A percentile compares a stretch with the other conserved stretches of the same genome.
phyloP scores from a whole-genome alignment of 30 jellyfish, hydroid and myxozoan genomes.

The Cassiopea xamachana region DNA sequence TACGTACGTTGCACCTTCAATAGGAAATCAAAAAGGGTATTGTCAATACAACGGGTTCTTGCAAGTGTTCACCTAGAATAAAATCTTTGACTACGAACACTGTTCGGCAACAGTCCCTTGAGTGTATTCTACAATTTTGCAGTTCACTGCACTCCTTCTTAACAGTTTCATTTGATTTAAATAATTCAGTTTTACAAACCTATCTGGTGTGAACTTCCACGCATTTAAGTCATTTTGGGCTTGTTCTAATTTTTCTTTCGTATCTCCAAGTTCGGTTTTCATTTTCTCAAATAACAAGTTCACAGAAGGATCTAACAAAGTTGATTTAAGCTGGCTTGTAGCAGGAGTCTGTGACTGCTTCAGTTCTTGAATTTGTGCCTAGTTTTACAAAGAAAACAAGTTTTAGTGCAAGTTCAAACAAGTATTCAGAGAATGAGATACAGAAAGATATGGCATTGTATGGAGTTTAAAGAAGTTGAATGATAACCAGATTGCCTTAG shows the following conservation, averaged over 20 bases:
- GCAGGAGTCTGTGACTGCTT: conserved; percentile 97
- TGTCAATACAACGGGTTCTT: background rate
- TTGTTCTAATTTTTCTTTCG: conserved; percentile 97
- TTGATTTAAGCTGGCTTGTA: conserved; percentile 86
- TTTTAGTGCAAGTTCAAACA: no score
- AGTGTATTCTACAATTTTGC: conserved; percentile 23
- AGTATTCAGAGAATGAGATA: background rate
- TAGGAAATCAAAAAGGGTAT: background rate
- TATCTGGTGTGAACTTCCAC: conserved; percentile 99
- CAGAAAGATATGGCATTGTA: background rate
- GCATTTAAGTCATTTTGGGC: conserved; percentile 99
- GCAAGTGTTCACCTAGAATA: conserved; percentile 36
- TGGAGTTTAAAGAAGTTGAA: no score
- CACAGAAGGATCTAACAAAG: conserved; percentile 97
- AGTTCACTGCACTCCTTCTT: conserved; percentile 38
- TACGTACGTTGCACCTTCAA: background rate
- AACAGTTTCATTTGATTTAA: conserved; percentile 64
- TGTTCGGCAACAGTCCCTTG: conserved; percentile 29
- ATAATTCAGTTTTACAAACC: conserved; percentile 84
- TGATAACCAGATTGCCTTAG: no score
- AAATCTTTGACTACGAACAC: conserved; percentile 5
- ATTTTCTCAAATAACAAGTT: conserved; percentile 95
- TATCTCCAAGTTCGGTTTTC: conserved; percentile 97
- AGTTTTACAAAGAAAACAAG: background rate
- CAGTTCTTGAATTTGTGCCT: conserved; percentile 95